Percentiles rank a stretch among this genome's conserved stretches.
Conservation (phyloP, 2,113 vertebrate species). For the Lagopus muta region DNA sequence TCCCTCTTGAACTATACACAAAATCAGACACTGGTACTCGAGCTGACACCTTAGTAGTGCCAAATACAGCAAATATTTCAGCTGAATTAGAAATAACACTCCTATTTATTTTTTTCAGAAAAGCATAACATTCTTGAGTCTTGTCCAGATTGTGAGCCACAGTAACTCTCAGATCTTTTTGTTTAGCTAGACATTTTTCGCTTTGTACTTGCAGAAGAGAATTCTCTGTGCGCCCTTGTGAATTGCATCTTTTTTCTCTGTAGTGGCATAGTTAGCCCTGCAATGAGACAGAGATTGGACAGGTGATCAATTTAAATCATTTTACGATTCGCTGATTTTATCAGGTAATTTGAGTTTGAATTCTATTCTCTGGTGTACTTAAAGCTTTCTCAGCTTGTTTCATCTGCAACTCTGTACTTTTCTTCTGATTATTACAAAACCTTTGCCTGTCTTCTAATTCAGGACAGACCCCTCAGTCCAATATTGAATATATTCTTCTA, state of each 20-base stretch:
- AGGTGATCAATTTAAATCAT: not conserved
- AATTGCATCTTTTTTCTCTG: not conserved
- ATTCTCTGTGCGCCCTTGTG: not conserved
- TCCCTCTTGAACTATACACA: not conserved
- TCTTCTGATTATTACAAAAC: not conserved
- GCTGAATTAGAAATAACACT: constrained; percentile 35
- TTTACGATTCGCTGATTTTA: not conserved
- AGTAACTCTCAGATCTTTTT: constrained; percentile 10
- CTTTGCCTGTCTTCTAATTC: not conserved
- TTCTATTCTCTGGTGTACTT: not conserved
- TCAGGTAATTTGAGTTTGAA: not conserved
- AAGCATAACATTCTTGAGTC: constrained; percentile 38
- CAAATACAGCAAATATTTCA: constrained; percentile 63
- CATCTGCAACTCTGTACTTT: not conserved
- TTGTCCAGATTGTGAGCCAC: not conserved
- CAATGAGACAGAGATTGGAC: not conserved
- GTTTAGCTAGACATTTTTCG: not conserved
- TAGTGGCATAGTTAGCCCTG: not conserved
- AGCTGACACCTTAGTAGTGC: constrained; percentile 24
- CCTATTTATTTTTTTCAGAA: constrained; percentile 34
- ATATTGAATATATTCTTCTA: not conserved
- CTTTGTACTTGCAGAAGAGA: not conserved
- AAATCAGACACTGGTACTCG: constrained; percentile 21
- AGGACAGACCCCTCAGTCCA: not conserved
- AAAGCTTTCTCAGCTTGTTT: not conserved